These are phyloP conservation scores for Cryptocheilus praepositus DNA, from an alignment of 2,888 invertebrate genomes.

Conservation along the genomic window DNA sequence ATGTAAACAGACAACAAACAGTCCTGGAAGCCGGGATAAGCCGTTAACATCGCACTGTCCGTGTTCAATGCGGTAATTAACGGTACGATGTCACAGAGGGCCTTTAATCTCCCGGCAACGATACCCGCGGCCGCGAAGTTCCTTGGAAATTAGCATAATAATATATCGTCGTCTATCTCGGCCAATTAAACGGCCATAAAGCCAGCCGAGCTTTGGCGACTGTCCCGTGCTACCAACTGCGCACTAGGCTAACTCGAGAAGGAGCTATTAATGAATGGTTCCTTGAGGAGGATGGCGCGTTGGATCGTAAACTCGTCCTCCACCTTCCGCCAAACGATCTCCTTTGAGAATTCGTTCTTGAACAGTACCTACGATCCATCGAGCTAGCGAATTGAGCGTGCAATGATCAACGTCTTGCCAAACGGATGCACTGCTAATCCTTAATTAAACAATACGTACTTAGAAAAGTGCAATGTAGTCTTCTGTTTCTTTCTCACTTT, in stretches of 20 bases:
- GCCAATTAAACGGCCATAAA: constrained; percentile 69
- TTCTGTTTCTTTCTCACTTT: too few relatives aligned
- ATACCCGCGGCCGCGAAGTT: constrained; percentile 55
- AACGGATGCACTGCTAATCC: too few relatives aligned
- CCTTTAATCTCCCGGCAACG: constrained; percentile 56
- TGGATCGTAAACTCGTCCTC: constrained; percentile 67
- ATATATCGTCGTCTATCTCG: constrained; percentile 63
- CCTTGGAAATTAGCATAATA: constrained; percentile 64
- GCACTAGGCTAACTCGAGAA: constrained; percentile 56
- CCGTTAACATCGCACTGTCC: constrained; percentile 48
- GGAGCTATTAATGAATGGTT: constrained; percentile 66
- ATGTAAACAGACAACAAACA: constrained; percentile 46
- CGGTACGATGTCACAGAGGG: constrained; percentile 54
- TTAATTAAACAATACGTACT: too few relatives aligned
- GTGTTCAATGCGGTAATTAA: constrained; percentile 59
- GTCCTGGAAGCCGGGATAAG: constrained; percentile 48
- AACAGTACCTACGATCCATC: constrained; percentile 4
- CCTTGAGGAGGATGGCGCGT: constrained; percentile 55
- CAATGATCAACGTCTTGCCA: too few relatives aligned
- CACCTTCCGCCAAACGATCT: constrained; percentile 26
- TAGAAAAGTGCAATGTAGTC: too few relatives aligned
- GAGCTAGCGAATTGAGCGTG: too few relatives aligned
- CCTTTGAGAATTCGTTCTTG: constrained; percentile 9
- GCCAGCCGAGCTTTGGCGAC: constrained; percentile 58
- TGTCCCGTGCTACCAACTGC: constrained; percentile 42